These are phyloP conservation scores for Zoanthus sansibaricus DNA, from an alignment of 92 coral and sea anemone genomes.

Conservation along the genomic window DNA sequence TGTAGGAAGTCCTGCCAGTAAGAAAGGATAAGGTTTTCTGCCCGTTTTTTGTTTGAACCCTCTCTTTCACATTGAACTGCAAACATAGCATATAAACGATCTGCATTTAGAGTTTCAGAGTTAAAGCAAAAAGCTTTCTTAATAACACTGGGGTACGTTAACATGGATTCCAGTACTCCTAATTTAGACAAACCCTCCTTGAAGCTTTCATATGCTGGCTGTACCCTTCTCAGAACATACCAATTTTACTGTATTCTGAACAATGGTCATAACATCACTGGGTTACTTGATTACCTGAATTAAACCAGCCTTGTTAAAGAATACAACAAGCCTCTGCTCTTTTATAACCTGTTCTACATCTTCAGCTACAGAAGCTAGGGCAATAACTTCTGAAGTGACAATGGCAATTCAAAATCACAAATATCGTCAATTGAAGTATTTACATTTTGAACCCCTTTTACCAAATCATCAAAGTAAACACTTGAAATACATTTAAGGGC, in stretches of 20 bases:
- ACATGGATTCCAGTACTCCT: constrained; percentile 58
- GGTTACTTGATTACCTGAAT: constrained; percentile 40
- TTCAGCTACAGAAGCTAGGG: no score
- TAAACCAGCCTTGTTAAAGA: constrained; percentile 68
- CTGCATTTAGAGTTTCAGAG: constrained; percentile 42
- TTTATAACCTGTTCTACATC: constrained; percentile 20
- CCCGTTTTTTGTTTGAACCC: constrained; percentile 52
- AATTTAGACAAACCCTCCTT: constrained; percentile 52
- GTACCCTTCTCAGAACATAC: constrained; percentile 59
- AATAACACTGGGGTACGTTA: constrained; percentile 46
- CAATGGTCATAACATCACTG: constrained; percentile 50
- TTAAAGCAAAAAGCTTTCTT: constrained; percentile 53
- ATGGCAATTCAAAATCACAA: no score
- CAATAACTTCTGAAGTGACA: no score
- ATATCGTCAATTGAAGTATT: no score
- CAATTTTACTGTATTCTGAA: constrained; percentile 54
- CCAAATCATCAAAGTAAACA: no score
- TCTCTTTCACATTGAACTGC: constrained; percentile 22
- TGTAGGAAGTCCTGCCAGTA: constrained; percentile 64
- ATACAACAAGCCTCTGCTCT: constrained; percentile 51
- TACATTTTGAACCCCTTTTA: no score
- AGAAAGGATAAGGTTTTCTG: constrained; percentile 58
- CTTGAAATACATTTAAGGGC: no score
- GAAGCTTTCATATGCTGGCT: constrained; percentile 62
- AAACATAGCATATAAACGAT: constrained; percentile 39